Evolutionary conservation across 2,888 invertebrate species (phyloP).

Genomic region (Synergus laeviventris): DNA sequence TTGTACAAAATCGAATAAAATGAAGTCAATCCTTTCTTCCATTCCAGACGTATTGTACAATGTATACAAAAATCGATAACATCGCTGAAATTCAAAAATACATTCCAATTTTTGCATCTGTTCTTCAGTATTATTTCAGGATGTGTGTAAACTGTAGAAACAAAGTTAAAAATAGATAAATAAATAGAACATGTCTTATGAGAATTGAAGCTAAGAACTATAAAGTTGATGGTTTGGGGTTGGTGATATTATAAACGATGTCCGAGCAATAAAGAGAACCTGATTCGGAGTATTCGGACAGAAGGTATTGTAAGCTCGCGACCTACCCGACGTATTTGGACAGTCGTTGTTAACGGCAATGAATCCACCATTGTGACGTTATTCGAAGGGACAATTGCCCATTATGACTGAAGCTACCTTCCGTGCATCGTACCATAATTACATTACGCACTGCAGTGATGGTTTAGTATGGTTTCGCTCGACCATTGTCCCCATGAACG

Average conservation of each 20-base stretch:
- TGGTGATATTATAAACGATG: slow-evolving; percentile 64
- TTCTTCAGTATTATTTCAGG: neutral
- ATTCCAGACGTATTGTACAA: slow-evolving; percentile 4
- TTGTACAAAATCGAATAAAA: slow-evolving; percentile 31
- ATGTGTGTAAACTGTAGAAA: no score
- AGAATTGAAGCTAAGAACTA: neutral
- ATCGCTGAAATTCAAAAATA: neutral
- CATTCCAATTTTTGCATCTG: neutral
- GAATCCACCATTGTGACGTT: slow-evolving; percentile 69
- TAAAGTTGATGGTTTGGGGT: slow-evolving; percentile 45
- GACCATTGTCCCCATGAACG: slow-evolving; percentile 58
- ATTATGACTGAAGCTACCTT: slow-evolving; percentile 68
- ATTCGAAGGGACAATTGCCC: slow-evolving; percentile 69
- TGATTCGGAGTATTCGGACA: slow-evolving; percentile 68
- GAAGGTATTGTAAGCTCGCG: slow-evolving; percentile 64
- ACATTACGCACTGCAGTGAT: slow-evolving; percentile 63
- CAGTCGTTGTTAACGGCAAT: slow-evolving; percentile 71
- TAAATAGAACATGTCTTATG: neutral
- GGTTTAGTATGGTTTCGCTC: slow-evolving; percentile 49
- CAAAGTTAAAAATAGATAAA: neutral
- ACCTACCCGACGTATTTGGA: slow-evolving; percentile 67
- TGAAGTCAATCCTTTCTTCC: slow-evolving; percentile 30
- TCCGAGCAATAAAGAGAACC: slow-evolving; percentile 58
- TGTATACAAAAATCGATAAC: neutral
- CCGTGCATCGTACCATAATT: slow-evolving; percentile 68